Evolutionary conservation across 2,888 invertebrate genomes (phyloP), one percentile per base, ranked within the genome.

Genomic region (Dusona sp.): DNA sequence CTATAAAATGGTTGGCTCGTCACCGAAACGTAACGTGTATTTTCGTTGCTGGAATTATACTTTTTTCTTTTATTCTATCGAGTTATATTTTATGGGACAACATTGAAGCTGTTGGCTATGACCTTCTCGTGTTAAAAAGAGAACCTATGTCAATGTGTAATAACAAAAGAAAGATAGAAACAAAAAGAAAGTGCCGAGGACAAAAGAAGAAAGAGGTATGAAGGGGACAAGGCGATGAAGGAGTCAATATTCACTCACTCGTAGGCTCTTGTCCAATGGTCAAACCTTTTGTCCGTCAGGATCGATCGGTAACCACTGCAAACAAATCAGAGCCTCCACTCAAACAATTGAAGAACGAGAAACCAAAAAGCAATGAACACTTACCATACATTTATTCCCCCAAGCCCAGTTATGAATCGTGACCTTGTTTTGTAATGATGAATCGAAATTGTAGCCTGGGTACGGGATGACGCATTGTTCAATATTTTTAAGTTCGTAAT

Each of bases 221-320:
- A 1, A 54, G 67, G 13, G 67, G 22, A n/a, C 74, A 25, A 68
- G 68, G 70, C 42, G 29, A 42, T 29, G n/a, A 48, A 72, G 73
- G 64, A 77, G 80, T 75, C 70, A 80, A 80, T 80, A 80, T 84
- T 84, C 75, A 84, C 77, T 80, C 64, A 36, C 80, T 33, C 72
- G 42, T 72, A 65, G 61, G 68, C 64, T 70, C 74, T 57, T 61
- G 75, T 79, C 42, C 79, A 42, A 70, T 36, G 36, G n/a, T 48
- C 68, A 64, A 68, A 48, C 54, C 68, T 57, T 38, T 25, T 38
- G 33, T 73, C 54, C 45, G n/a, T 25, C 33, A 61, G 45, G 36
- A 84, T 84, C 79, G 84, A 84, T 79, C 84, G 48, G n/a, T 33
- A 74, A 65, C n/a, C 29, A 38, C 38, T 75, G 79, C 67, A 74